Evolutionary conservation across 1,140 invertebrate species (phyloP).

Genomic region (Anadara kagoshimensis): DNA sequence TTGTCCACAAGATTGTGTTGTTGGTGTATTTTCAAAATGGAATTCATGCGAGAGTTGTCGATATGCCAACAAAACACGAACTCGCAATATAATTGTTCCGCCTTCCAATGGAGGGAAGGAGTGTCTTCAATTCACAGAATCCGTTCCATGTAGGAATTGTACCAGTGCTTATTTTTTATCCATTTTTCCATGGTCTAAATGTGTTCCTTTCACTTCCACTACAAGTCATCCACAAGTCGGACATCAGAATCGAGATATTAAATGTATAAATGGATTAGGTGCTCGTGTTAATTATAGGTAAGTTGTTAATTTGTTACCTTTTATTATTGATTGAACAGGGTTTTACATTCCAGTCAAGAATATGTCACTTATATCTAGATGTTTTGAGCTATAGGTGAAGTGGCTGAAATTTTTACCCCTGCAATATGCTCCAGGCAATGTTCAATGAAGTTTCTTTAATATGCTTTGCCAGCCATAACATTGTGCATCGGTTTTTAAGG

Average conservation of each 20-base stretch:
- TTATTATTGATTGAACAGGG: not conserved
- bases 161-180: slow-evolving; percentile 35
- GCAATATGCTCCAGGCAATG: no score
- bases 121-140: slow-evolving; percentile 46
- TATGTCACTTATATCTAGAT: no score
- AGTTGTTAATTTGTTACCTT: slow-evolving; percentile 11
- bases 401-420: no score
- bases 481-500: no score
- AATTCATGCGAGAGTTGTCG: slow-evolving; percentile 58
- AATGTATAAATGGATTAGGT: slow-evolving; percentile 44
- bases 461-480: no score
- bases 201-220: slow-evolving; percentile 9
- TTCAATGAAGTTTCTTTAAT: no score
- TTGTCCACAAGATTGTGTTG: slow-evolving; percentile 76
- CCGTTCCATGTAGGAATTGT: slow-evolving; percentile 46
- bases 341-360: no score
- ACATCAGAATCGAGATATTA: slow-evolving; percentile 43
- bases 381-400: no score
- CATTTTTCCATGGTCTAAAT: slow-evolving; percentile 34
- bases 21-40: slow-evolving; percentile 80
- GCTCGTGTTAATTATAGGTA: slow-evolving; percentile 35
- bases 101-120: slow-evolving; percentile 33
- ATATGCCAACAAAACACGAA: slow-evolving; percentile 42
- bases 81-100: slow-evolving; percentile 43
- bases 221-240: slow-evolving; percentile 43